Evolutionary conservation across 2,888 invertebrate genomes (phyloP), one percentile per base, ranked within the genome.

Genomic region (Eueremaeus valkanovi): DNA sequence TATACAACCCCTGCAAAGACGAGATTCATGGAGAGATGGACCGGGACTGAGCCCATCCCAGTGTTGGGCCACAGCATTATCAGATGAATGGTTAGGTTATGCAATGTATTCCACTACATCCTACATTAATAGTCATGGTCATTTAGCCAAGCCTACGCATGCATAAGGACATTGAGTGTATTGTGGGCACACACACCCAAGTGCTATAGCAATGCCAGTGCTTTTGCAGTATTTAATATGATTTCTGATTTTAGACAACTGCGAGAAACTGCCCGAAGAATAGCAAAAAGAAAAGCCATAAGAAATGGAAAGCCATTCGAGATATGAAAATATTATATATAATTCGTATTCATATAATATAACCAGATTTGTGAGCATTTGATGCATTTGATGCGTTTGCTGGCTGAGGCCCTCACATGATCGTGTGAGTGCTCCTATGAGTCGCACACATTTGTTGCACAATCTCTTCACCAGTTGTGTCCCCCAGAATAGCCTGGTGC

Each of bases 91-190:
- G 70, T 21, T 24, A 6, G 63, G 33, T n/a, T 29, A 33, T n/a
- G 3, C 33, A 63, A 27, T 29, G 29, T 63, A 63, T 63, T 33
- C 33, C n/a, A 63, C 63, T 70, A 42, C 68, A 40, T 70, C 70
- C 70, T 70, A 70, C 70, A 70, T 70, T 70, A 45, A 70, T 70
- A 70, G 70, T 70, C 70, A 70, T 70, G 70, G 70, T 70, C 70
- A 70, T 70, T 70, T 70, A 70, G 70, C 70, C 70, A 70, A 70
- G 70, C 70, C 70, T 70, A 70, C 70, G 70, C 70, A 18, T 70
- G 29, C 70, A 70, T 70, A 70, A 70, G 70, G 70, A 70, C 70
- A 70, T 40, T 13, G 36, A 45, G 40, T n/a, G n/a, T n/a, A n/a
- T 70, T 70, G 27, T 70, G 70, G 70, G 70, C 70, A 40, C 40